Conservation (phyloP, 2,888 invertebrate genomes). For the Amblyteles armatorius region DNA sequence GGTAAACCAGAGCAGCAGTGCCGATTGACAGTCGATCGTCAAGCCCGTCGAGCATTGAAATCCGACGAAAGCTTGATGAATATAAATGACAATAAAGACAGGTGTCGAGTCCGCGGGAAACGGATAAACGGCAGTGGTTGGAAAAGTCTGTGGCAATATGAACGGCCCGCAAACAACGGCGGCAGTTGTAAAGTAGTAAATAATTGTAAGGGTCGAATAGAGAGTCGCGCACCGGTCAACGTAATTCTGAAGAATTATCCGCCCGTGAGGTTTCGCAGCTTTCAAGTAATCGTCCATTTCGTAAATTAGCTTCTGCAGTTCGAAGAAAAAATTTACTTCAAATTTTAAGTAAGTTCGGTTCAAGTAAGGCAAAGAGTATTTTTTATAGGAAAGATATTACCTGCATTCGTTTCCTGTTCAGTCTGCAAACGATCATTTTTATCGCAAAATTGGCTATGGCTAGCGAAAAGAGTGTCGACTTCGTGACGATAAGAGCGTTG, state of each 20-base stretch:
- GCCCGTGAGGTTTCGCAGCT: constrained; percentile 41
- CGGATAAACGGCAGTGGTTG: constrained; percentile 59
- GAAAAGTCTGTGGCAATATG: constrained; percentile 57
- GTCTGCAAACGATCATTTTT: constrained; percentile 4
- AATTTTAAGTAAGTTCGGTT: background rate
- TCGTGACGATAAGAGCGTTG: background rate
- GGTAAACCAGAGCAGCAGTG: constrained; percentile 70
- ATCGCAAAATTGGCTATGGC: constrained; percentile 11
- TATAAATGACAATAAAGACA: constrained; percentile 39
- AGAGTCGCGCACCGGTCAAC: constrained; percentile 53
- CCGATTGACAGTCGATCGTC: constrained; percentile 68
- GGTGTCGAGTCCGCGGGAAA: constrained; percentile 50
- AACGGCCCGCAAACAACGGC: constrained; percentile 67
- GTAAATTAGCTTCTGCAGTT: constrained; percentile 7
- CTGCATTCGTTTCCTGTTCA: background rate
- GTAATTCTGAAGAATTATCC: constrained; percentile 63
- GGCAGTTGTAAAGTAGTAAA: constrained; percentile 59
- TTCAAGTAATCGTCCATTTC: constrained; percentile 68
- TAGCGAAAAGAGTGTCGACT: background rate
- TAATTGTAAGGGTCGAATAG: constrained; percentile 49
- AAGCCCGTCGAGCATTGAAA: constrained; percentile 59
- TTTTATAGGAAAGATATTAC: background rate
- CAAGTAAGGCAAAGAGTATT: background rate
- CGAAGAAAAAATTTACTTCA: background rate
- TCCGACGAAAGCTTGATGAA: constrained; percentile 53